These are phyloP conservation scores for Drosophila nr. fundita DNA, from an alignment of 2,888 invertebrate species.

Conservation along the genomic window DNA sequence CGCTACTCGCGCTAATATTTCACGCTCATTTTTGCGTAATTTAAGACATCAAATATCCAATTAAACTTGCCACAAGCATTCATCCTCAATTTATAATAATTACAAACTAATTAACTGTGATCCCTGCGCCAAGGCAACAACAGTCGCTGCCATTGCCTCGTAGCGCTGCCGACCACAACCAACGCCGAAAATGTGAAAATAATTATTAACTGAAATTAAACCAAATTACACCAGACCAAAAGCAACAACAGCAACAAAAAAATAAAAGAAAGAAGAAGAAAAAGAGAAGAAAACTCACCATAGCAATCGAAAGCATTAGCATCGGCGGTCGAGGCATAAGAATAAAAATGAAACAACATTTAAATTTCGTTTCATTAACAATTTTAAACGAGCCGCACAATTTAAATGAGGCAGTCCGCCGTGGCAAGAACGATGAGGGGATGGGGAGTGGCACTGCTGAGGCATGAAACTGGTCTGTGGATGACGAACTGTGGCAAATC, in stretches of 20 bases:
- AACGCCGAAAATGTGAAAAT: slow-evolving; percentile 76
- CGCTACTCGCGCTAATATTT: slow-evolving; percentile 56
- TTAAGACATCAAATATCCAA: slow-evolving; percentile 80
- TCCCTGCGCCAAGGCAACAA: slow-evolving; percentile 70
- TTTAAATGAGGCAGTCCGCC: not conserved
- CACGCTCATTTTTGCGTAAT: slow-evolving; percentile 71
- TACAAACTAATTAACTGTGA: slow-evolving; percentile 83
- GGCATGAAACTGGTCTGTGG: slow-evolving; percentile 38
- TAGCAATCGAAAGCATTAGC: slow-evolving; percentile 52
- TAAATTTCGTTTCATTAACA: slow-evolving; percentile 70
- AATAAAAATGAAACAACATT: slow-evolving; percentile 58
- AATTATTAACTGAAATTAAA: slow-evolving; percentile 80
- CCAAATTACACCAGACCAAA: slow-evolving; percentile 62
- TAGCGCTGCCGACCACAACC: slow-evolving; percentile 59
- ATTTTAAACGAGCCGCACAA: slow-evolving; percentile 45
- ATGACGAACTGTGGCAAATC: slow-evolving; percentile 49
- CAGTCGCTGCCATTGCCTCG: slow-evolving; percentile 41
- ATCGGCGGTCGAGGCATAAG: slow-evolving; percentile 1
- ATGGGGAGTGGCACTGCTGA: slow-evolving; percentile 15
- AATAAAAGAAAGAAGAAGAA: slow-evolving; percentile 11
- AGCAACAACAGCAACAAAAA: slow-evolving; percentile 11
- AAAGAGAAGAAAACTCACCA: slow-evolving; percentile 32
- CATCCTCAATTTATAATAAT: slow-evolving; percentile 82
- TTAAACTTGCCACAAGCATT: slow-evolving; percentile 80
- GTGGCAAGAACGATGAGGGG: not conserved